Evolutionary conservation across 2,888 invertebrate species (phyloP).

Genomic region (Temnothorax unifasciatus): DNA sequence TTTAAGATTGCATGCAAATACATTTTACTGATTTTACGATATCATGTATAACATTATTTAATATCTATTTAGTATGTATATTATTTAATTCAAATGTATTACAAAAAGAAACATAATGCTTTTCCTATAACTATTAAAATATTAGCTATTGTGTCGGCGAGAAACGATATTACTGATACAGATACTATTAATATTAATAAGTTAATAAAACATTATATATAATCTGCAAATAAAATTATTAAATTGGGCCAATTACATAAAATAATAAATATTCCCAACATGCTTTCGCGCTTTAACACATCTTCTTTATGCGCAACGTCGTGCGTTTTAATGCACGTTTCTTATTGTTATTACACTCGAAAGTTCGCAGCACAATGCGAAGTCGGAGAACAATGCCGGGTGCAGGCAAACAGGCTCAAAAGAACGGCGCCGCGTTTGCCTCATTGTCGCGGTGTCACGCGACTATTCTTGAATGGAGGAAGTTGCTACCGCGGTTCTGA

Average conservation of each 20-base stretch:
- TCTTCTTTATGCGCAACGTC: constrained; percentile 23
- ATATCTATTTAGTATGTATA: not conserved
- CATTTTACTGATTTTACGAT: not conserved
- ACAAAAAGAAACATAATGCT: not conserved
- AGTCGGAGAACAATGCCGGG: constrained; percentile 60
- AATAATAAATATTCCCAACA: not conserved
- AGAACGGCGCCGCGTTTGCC: constrained; percentile 61
- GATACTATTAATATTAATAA: constrained; percentile 1
- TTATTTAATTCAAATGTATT: not conserved
- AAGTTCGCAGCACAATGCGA: constrained; percentile 65
- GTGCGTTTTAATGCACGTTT: constrained; percentile 57
- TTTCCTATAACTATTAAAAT: not conserved
- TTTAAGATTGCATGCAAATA: not conserved
- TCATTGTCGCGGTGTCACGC: constrained; percentile 70
- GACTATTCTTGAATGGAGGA: constrained; percentile 60
- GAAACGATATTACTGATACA: not conserved
- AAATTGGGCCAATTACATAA: not conserved
- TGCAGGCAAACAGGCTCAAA: constrained; percentile 59
- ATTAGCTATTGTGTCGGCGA: not conserved
- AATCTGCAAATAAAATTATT: not conserved
- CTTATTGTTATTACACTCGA: constrained; percentile 67
- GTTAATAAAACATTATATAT: not conserved
- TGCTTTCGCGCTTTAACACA: constrained; percentile 11
- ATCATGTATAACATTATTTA: not conserved
- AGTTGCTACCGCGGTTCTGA: constrained; percentile 45